Conservation (phyloP, 2,797 vertebrate genomes). For the Chelonia mydas region DNA sequence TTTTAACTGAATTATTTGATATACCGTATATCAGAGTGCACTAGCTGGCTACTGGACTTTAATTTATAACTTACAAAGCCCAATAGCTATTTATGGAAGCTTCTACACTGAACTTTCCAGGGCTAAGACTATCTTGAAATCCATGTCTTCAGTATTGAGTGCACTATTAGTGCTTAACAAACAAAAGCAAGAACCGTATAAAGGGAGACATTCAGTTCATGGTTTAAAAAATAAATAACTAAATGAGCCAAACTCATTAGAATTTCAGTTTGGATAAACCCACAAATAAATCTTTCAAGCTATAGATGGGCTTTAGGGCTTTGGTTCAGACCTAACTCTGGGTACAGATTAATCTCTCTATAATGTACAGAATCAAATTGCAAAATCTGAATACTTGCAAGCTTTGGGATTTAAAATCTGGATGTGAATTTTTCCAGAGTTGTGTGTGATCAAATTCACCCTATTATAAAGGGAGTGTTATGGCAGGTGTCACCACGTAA, state of each 20-base stretch:
- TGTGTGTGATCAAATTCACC: neutral
- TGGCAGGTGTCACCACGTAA: neutral
- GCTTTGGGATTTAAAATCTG: neutral
- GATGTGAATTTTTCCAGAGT: neutral
- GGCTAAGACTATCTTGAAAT: neutral
- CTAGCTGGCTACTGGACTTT: neutral
- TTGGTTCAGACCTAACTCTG: neutral
- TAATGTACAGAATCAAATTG: neutral
- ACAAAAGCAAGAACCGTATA: neutral
- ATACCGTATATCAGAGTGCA: neutral
- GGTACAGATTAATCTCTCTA: neutral
- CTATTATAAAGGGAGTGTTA: neutral
- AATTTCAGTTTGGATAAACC: neutral
- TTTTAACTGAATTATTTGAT: conserved; percentile 12
- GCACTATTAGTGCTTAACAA: neutral
- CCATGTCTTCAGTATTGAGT: neutral
- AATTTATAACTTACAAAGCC: neutral
- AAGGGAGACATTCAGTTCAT: conserved; percentile 1
- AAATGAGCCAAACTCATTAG: conserved; percentile 4
- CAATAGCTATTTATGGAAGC: neutral
- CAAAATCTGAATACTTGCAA: neutral
- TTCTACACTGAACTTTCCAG: neutral
- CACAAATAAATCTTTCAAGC: neutral
- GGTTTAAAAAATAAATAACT: neutral
- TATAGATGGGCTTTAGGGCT: neutral